These are phyloP conservation scores for Tetramorium parvispinum DNA, from an alignment of 1,140 invertebrate genomes.

Conservation along the genomic window DNA sequence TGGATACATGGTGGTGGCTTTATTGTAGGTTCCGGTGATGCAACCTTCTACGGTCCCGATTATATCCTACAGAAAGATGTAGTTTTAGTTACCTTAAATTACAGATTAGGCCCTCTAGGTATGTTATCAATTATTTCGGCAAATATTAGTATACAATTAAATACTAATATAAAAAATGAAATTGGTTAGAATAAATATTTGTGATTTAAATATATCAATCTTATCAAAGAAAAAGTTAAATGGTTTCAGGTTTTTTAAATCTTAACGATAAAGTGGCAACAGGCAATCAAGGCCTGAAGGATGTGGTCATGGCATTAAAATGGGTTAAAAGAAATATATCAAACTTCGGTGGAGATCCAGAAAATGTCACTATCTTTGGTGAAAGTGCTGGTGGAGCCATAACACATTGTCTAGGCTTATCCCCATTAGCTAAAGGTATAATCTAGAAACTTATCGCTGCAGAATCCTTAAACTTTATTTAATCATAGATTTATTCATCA, in stretches of 20 bases:
- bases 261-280: slow-evolving; percentile 87
- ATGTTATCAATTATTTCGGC: not conserved
- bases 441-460: not conserved
- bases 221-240: not conserved
- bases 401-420: slow-evolving; percentile 81
- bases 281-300: slow-evolving; percentile 89
- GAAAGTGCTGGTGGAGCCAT: slow-evolving; percentile 86
- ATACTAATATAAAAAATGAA: not conserved
- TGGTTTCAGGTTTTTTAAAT: slow-evolving; percentile 85
- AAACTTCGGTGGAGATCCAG: slow-evolving; percentile 75
- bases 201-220: not conserved
- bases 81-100: slow-evolving; percentile 87
- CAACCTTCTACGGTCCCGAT: slow-evolving; percentile 82
- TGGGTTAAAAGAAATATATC: slow-evolving; percentile 85
- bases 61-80: slow-evolving; percentile 85
- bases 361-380: slow-evolving; percentile 86
- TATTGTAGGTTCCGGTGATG: slow-evolving; percentile 82
- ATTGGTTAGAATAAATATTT: not conserved
- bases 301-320: slow-evolving; percentile 82
- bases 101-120: slow-evolving; percentile 86
- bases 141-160: not conserved
- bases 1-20: slow-evolving; percentile 89
- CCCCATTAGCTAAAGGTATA: slow-evolving; percentile 74
- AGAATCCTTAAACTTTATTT: not conserved
- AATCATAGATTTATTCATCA: not conserved